Evolutionary conservation across 2,113 vertebrate genomes (phyloP).

Genomic region (Saiga tatarica): DNA sequence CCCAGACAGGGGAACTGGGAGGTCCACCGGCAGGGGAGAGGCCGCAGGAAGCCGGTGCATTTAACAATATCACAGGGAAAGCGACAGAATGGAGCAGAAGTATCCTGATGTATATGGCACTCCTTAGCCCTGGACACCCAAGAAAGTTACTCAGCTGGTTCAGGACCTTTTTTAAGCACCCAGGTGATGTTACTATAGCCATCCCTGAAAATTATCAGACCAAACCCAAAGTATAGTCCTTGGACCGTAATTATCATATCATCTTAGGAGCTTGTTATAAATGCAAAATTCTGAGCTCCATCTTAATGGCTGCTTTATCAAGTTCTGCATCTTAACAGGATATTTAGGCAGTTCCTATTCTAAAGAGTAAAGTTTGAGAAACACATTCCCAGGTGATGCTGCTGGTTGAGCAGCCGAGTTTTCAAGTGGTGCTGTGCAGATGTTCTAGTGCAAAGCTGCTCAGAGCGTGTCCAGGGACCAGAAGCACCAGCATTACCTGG

Average conservation of each 20-base stretch:
- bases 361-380: neutral
- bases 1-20: rapidly evolving
- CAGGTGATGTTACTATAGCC: neutral
- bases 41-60: rapidly evolving
- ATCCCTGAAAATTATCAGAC: neutral
- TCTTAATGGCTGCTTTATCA: neutral
- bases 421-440: neutral
- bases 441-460: neutral
- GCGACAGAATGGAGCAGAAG: neutral
- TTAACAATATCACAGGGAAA: neutral
- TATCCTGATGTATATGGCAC: rapidly evolving
- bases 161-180: neutral
- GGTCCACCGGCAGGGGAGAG: too few relatives aligned
- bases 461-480: rapidly evolving
- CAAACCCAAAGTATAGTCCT: neutral
- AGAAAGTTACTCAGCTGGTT: neutral
- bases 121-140: neutral
- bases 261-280: neutral
- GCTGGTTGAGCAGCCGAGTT: rapidly evolving
- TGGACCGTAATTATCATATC: neutral
- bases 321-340: neutral
- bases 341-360: neutral
- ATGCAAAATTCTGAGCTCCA: neutral
- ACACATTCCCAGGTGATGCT: neutral
- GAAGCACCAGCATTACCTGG: rapidly evolving